Percentiles rank a stretch among this genome's conserved stretches.
These are phyloP conservation scores for Numenius arquata DNA, from an alignment of 2,113 vertebrate species.

Conservation along the genomic window DNA sequence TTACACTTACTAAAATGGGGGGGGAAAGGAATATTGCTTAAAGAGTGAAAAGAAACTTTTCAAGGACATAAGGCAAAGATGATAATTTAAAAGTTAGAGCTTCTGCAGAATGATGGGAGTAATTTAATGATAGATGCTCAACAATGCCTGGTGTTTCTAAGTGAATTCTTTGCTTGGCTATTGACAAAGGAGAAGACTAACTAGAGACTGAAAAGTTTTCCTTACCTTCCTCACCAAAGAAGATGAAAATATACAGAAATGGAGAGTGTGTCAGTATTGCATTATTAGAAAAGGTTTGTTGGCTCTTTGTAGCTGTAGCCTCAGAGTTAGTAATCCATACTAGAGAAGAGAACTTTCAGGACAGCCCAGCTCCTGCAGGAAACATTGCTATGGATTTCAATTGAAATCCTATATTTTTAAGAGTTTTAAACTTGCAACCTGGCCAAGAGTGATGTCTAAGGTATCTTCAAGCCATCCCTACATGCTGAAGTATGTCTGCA, in stretches of 20 bases:
- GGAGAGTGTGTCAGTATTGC: not conserved
- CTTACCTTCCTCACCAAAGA: not conserved
- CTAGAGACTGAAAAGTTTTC: not conserved
- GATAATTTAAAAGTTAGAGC: not conserved
- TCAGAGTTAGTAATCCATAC: not conserved
- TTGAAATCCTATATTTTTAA: not conserved
- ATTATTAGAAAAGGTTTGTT: not conserved
- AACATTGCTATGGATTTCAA: not conserved
- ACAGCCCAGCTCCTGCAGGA: not conserved
- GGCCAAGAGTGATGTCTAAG: not conserved
- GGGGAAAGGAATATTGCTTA: not conserved
- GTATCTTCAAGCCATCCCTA: not conserved
- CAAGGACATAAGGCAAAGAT: not conserved
- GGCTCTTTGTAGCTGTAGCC: not conserved
- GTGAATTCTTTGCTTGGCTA: constrained; percentile 12
- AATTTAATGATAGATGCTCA: not conserved
- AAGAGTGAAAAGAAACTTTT: not conserved
- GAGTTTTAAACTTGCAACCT: not conserved
- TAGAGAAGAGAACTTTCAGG: not conserved
- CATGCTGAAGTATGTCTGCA: not conserved
- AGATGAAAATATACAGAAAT: not conserved
- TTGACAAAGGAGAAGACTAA: not conserved
- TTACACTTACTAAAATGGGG: not conserved
- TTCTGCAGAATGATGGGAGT: not conserved
- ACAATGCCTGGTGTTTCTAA: not conserved